Percentiles rank a stretch among this genome's conserved stretches.
Evolutionary conservation across 1,140 invertebrate species (phyloP).

Genomic region (Drosophila repletoides): DNA sequence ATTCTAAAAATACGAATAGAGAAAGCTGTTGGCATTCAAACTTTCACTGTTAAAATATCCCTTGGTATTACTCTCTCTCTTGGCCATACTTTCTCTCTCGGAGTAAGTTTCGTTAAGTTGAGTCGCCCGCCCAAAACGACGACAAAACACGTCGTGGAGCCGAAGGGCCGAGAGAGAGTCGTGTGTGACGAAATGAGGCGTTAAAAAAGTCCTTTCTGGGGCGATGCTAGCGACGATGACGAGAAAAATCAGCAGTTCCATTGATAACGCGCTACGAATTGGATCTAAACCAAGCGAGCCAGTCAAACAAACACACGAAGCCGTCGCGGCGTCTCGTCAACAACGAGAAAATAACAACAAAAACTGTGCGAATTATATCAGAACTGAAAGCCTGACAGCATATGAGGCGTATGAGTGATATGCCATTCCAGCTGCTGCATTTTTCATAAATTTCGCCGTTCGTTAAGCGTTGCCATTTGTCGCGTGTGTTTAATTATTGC

Average conservation of each 20-base stretch:
- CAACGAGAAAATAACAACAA: conserved; percentile 12
- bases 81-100: background rate
- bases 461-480: background rate
- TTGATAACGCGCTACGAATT: conserved; percentile 76
- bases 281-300: conserved; percentile 49
- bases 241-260: conserved; percentile 69
- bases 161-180: conserved; percentile 14
- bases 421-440: conserved; percentile 19
- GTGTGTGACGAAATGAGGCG: conserved; percentile 5
- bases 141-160: conserved; percentile 13
- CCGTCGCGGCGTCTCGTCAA: conserved; percentile 19
- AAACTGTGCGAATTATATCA: conserved; percentile 14
- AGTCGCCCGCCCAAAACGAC: conserved; percentile 4
- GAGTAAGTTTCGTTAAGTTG: conserved; percentile 26
- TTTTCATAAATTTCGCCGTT: conserved; percentile 37
- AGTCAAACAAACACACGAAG: conserved; percentile 35
- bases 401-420: conserved; percentile 18
- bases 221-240: conserved; percentile 72
- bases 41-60: no score
- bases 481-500: conserved; percentile 57
- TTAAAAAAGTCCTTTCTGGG: conserved; percentile 46
- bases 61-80: background rate
- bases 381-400: background rate
- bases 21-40: no score
- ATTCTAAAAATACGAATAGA: no score